phyloP scores from a whole-genome alignment of 2,888 invertebrate genomes.

The Lissonota sp. region DNA sequence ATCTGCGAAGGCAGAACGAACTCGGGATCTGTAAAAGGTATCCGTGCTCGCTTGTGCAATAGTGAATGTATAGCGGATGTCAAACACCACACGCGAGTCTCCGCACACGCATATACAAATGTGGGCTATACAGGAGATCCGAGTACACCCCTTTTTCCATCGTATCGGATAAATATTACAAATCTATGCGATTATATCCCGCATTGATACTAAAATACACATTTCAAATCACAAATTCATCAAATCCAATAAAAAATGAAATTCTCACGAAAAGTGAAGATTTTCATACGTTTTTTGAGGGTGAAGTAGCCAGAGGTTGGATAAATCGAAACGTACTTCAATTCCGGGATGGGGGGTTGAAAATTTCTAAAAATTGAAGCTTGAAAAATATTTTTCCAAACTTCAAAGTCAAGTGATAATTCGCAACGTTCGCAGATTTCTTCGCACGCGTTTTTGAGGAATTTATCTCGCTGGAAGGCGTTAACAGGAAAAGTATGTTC shows the following conservation, averaged over 20 bases:
- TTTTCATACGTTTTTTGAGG: too few species aligned
- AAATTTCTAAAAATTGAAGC: too few species aligned
- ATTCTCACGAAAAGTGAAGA: too few species aligned
- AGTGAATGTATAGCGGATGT: constrained; percentile 83
- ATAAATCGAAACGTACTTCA: too few species aligned
- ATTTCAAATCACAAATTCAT: neutral
- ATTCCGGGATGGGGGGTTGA: too few species aligned
- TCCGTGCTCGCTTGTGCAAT: constrained; percentile 81
- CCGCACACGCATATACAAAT: constrained; percentile 67
- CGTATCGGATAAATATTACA: constrained; percentile 2
- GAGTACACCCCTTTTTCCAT: constrained; percentile 73
- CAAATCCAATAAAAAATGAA: too few species aligned
- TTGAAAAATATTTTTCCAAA: too few species aligned
- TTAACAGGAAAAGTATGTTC: constrained; percentile 33
- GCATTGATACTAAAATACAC: constrained; percentile 4
- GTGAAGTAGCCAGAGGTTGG: too few species aligned
- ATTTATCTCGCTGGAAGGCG: constrained; percentile 46
- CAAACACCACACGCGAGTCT: constrained; percentile 73
- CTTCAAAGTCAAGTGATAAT: too few species aligned
- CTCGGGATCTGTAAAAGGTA: constrained; percentile 76
- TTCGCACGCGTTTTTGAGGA: constrained; percentile 48
- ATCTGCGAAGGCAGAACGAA: constrained; percentile 63
- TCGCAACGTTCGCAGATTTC: constrained; percentile 14
- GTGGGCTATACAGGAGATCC: constrained; percentile 39
- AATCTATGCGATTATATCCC: constrained; percentile 12